Conservation (phyloP, 2,113 vertebrate species). For the Gallinago undulata region DNA sequence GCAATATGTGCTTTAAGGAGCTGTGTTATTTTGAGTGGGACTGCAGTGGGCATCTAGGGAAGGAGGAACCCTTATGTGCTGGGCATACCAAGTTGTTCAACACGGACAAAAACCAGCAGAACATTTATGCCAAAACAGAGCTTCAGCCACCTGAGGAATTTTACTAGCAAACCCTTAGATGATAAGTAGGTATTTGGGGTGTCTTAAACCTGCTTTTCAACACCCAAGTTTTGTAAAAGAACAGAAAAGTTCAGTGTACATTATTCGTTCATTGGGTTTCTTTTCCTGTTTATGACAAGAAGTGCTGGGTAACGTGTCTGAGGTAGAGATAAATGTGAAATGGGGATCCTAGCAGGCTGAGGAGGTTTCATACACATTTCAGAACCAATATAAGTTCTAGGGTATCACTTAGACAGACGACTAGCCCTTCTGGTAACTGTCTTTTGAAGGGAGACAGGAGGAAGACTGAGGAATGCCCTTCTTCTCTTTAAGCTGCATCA, state of each 20-base stretch:
- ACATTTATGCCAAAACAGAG: background rate
- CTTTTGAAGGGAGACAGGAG: background rate
- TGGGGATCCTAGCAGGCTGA: background rate
- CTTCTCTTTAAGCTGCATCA: background rate
- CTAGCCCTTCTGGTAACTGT: background rate
- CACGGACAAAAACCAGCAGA: background rate
- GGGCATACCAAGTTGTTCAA: rapidly evolving
- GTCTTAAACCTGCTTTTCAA: background rate
- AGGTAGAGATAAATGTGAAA: background rate
- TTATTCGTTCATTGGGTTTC: background rate
- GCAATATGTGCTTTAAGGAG: background rate
- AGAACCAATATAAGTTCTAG: background rate
- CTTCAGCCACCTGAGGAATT: background rate
- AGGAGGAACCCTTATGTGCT: background rate
- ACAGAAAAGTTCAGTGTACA: background rate
- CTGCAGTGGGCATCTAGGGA: background rate
- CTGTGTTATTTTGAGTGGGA: background rate
- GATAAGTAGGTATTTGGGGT: background rate
- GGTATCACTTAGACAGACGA: background rate
- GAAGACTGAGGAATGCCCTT: background rate
- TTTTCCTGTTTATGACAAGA: background rate
- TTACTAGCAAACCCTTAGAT: background rate
- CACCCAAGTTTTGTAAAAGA: background rate
- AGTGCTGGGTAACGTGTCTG: background rate
- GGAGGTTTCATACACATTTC: background rate